These are phyloP conservation scores for Pararge aegeria DNA, from an alignment of 1,140 invertebrate species.

Conservation along the genomic window DNA sequence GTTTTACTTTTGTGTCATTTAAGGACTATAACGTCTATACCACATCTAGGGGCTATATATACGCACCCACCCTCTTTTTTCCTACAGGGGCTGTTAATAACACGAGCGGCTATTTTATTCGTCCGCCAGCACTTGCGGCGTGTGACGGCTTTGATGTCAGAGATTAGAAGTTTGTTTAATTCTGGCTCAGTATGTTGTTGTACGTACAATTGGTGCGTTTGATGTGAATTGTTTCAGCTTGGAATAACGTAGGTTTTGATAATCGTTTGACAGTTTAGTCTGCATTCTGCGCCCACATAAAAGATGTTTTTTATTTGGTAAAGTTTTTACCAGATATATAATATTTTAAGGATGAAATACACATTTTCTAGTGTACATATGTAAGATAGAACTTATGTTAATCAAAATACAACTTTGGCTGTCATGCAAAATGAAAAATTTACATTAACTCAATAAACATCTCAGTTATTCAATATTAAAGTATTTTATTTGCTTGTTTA, in stretches of 20 bases:
- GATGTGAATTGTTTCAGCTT: conserved; percentile 32
- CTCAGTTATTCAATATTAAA: too few species aligned
- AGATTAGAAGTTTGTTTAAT: conserved; percentile 73
- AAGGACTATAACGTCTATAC: conserved; percentile 10
- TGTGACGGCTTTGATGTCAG: conserved; percentile 67
- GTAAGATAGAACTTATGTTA: too few species aligned
- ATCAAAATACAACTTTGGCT: too few species aligned
- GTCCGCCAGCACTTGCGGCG: conserved; percentile 63
- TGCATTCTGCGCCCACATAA: neutral
- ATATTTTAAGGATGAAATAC: too few species aligned
- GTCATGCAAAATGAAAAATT: too few species aligned
- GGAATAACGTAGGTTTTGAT: conserved; percentile 23
- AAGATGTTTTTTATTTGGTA: too few species aligned
- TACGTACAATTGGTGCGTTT: conserved; percentile 33
- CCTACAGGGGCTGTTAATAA: conserved; percentile 68
- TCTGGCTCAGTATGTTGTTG: conserved; percentile 41
- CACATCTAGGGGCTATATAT: conserved; percentile 39
- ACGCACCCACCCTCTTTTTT: conserved; percentile 44
- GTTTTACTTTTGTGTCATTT: conserved; percentile 8
- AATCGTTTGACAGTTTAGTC: conserved; percentile 7
- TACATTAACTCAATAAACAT: too few species aligned
- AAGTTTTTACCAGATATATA: too few species aligned
- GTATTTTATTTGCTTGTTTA: too few species aligned
- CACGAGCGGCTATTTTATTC: conserved; percentile 74
- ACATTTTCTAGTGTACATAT: too few species aligned